Evolutionary conservation across 2,888 invertebrate species (phyloP).

Genomic region (Plagiodera versicolora): DNA sequence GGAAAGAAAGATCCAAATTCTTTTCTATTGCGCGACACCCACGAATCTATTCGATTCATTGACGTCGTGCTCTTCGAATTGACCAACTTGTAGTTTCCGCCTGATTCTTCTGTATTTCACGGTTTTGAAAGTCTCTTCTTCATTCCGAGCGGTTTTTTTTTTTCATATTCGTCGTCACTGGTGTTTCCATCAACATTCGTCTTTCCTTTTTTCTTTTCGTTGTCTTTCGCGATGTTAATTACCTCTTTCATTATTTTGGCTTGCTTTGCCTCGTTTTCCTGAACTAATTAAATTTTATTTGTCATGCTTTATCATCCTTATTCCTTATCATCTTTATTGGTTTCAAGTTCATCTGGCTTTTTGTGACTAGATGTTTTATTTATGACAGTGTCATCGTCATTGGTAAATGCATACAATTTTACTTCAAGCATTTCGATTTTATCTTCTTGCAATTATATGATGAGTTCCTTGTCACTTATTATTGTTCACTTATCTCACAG

Average conservation of each 20-base stretch:
- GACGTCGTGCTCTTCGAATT: not conserved
- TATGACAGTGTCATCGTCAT: not conserved
- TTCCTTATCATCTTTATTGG: not conserved
- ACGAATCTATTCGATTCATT: conserved; percentile 7
- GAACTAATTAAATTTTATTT: not conserved
- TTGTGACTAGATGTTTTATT: not conserved
- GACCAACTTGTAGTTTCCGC: not conserved
- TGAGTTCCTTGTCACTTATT: not conserved
- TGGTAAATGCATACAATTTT: not conserved
- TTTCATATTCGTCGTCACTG: not conserved
- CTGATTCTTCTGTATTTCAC: not conserved
- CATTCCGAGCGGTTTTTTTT: not conserved
- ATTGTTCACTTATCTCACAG: not conserved
- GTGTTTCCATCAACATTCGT: not conserved
- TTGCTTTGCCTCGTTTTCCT: not conserved
- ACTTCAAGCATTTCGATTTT: not conserved
- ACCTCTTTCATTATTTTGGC: not conserved
- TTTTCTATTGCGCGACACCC: not conserved
- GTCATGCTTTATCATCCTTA: not conserved
- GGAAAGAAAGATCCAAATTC: not conserved
- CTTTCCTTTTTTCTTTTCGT: not conserved
- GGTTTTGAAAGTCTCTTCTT: not conserved
- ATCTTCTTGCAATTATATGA: not conserved
- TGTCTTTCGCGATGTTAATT: not conserved
- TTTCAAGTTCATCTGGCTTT: not conserved